Evolutionary conservation across 2,888 invertebrate genomes (phyloP).

Genomic region (Oscheius sp.): DNA sequence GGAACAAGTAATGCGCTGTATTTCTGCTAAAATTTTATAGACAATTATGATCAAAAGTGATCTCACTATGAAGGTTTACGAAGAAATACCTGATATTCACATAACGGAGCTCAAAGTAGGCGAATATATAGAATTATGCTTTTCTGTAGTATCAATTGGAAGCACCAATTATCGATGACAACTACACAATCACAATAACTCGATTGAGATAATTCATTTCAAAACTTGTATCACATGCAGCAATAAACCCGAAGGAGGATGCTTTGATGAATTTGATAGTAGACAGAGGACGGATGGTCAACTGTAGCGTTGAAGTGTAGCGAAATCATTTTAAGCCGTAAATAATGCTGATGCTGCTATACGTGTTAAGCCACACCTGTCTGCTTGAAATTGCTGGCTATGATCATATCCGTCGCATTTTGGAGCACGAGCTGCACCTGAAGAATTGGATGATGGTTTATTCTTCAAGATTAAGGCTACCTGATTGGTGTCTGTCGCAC

Average conservation of each 20-base stretch:
- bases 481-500: slow-evolving; percentile 65
- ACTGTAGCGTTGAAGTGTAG: too few species aligned
- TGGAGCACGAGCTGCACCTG: slow-evolving; percentile 43
- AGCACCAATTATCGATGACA: too few species aligned
- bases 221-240: slow-evolving; percentile 2
- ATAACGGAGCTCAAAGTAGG: not conserved
- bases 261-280: not conserved
- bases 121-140: not conserved
- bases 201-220: not conserved
- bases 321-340: slow-evolving; percentile 5
- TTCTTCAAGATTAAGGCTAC: too few species aligned
- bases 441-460: too few species aligned
- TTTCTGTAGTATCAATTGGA: too few species aligned
- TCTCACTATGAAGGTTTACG: slow-evolving; percentile 1
- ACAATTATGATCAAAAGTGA: not conserved
- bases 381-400: slow-evolving; percentile 49
- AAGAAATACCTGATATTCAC: slow-evolving; percentile 3
- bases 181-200: not conserved
- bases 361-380: slow-evolving; percentile 42
- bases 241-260: slow-evolving; percentile 14
- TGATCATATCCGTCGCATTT: slow-evolving; percentile 47
- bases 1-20: not conserved
- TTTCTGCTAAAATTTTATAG: not conserved
- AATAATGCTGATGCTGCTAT: not conserved
- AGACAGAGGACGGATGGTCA: not conserved